Evolutionary conservation across 2,888 invertebrate species (phyloP).

Genomic region (Acholoe squamosa): DNA sequence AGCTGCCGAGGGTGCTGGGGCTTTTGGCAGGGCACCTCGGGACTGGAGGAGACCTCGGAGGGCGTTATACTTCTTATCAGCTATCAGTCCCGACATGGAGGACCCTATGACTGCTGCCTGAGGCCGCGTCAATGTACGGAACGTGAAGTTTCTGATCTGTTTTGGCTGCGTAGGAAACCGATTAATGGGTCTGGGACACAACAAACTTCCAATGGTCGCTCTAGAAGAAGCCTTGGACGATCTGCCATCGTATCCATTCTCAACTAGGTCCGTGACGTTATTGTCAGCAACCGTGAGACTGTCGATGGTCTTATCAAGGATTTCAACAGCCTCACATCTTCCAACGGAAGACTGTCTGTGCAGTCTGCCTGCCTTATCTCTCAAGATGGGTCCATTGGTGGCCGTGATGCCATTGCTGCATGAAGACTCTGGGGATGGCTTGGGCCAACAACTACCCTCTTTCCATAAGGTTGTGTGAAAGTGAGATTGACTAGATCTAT

Average conservation of each 20-base stretch:
- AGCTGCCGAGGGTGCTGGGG: background rate
- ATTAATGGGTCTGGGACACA: background rate
- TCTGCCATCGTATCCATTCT: background rate
- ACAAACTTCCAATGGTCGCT: background rate
- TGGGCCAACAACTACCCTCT: background rate
- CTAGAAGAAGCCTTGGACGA: background rate
- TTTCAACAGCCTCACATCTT: slow-evolving; percentile 38
- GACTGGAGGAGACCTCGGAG: slow-evolving; percentile 9
- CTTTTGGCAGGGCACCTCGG: background rate
- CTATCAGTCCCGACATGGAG: slow-evolving; percentile 30
- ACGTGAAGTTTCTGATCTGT: slow-evolving; percentile 4
- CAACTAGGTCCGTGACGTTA: background rate
- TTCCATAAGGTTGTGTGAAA: background rate
- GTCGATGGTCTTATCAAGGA: slow-evolving; percentile 16
- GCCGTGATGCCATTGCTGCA: too few relatives aligned
- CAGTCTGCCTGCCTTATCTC: background rate
- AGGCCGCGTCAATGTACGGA: background rate
- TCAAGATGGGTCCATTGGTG: background rate
- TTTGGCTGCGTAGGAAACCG: slow-evolving; percentile 8
- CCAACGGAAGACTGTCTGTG: background rate
- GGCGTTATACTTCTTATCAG: background rate
- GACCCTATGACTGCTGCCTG: background rate
- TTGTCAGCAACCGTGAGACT: slow-evolving; percentile 8
- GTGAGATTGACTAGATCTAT: background rate
- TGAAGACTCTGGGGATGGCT: background rate